phyloP scores from a whole-genome alignment of 2,888 invertebrate species.

The Dynastes maya region DNA sequence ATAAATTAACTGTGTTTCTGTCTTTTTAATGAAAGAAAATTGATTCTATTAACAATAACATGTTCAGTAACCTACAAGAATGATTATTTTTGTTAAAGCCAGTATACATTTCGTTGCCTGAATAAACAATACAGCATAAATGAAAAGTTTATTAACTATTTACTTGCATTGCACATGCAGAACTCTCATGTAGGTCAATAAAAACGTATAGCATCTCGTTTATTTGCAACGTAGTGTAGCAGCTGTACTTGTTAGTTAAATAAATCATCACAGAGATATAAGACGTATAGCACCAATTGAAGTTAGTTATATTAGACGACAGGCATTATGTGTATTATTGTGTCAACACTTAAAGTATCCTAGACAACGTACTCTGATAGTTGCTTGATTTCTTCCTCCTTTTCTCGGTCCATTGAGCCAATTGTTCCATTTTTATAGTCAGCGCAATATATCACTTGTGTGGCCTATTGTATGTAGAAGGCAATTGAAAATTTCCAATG shows the following conservation, averaged over 20 bases:
- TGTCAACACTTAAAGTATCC: constrained; percentile 42
- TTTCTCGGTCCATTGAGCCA: constrained; percentile 36
- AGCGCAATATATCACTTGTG: background rate
- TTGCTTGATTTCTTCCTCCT: constrained; percentile 36
- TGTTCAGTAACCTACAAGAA: too few relatives aligned
- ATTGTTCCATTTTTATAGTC: constrained; percentile 31
- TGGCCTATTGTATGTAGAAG: background rate
- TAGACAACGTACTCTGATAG: constrained; percentile 22
- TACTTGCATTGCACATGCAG: too few relatives aligned
- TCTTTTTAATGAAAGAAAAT: too few relatives aligned
- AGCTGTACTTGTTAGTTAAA: constrained; percentile 31
- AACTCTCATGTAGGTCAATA: constrained; percentile 3
- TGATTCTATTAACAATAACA: too few relatives aligned
- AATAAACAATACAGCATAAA: too few relatives aligned
- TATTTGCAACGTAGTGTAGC: constrained; percentile 25
- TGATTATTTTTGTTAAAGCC: too few relatives aligned
- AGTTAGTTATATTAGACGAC: constrained; percentile 23
- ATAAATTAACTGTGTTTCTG: too few relatives aligned
- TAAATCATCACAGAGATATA: constrained; percentile 29
- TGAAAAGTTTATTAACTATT: too few relatives aligned
- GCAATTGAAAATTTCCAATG: background rate
- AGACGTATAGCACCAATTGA: constrained; percentile 30
- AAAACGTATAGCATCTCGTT: constrained; percentile 19
- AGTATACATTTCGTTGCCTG: too few relatives aligned
- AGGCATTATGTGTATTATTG: constrained; percentile 38